phyloP scores from a whole-genome alignment of 2,888 invertebrate genomes.

The Strigamia maritima region DNA sequence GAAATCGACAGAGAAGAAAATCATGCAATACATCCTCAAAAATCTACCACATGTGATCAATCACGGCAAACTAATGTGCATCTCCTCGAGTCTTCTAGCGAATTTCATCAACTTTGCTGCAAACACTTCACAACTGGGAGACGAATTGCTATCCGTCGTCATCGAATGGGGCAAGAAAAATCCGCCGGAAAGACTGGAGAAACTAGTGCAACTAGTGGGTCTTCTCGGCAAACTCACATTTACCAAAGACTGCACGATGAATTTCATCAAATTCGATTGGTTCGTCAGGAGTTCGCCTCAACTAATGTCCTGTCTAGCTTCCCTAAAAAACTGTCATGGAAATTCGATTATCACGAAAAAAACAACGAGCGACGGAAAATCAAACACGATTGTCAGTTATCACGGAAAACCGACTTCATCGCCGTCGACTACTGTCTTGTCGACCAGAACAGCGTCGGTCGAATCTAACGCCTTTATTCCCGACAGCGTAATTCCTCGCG shows the following conservation, averaged over 20 bases:
- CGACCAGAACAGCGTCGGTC: too few species aligned
- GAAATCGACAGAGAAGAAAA: background rate
- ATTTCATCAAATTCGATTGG: background rate
- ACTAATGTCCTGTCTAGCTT: background rate
- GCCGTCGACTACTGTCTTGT: too few species aligned
- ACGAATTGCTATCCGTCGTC: background rate
- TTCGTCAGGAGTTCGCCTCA: background rate
- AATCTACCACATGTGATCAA: background rate
- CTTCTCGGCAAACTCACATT: background rate
- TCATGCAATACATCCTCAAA: background rate
- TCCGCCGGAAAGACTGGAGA: background rate
- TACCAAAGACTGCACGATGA: background rate
- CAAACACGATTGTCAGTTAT: too few species aligned
- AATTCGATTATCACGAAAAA: too few species aligned
- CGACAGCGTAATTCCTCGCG: background rate
- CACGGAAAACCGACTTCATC: too few species aligned
- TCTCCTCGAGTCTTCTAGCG: background rate
- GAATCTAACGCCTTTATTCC: background rate
- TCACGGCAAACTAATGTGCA: background rate
- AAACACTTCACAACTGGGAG: background rate
- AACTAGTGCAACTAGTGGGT: background rate
- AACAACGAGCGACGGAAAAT: too few species aligned
- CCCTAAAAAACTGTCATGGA: background rate
- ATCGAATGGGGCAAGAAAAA: constrained; percentile 2
- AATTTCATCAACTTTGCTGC: background rate